phyloP scores from a whole-genome alignment of 2,113 vertebrate genomes.

The human (Homo sapiens) region DNA sequence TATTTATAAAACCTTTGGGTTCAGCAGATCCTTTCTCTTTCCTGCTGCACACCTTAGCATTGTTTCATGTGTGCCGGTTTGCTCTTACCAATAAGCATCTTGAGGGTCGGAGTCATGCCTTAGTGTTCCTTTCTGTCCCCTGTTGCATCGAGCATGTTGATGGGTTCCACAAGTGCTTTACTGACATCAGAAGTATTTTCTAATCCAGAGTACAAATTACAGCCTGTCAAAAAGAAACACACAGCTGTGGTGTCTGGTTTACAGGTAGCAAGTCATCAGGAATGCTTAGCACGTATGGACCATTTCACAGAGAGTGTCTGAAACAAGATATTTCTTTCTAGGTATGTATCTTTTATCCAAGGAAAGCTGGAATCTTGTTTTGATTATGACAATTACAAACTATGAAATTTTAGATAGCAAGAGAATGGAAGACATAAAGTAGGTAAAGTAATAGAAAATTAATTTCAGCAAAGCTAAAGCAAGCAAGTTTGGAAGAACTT shows the following conservation, averaged over 20 bases:
- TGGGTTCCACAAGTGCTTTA: background rate
- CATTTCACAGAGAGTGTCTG: background rate
- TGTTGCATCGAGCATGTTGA: background rate
- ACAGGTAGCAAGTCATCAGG: background rate
- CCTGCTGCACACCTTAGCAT: background rate
- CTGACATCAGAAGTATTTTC: background rate
- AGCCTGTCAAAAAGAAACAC: background rate
- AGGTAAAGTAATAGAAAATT: background rate
- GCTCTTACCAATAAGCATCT: background rate
- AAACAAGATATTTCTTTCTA: background rate
- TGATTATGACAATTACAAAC: background rate
- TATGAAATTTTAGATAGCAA: background rate
- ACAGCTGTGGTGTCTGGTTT: background rate
- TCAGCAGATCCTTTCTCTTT: background rate
- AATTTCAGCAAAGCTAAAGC: background rate
- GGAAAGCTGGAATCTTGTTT: background rate
- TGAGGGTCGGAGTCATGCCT: background rate
- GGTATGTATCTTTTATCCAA: background rate
- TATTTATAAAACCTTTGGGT: background rate
- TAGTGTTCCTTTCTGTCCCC: background rate
- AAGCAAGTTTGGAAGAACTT: background rate
- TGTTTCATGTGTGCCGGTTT: background rate
- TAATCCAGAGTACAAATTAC: background rate
- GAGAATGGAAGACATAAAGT: background rate
- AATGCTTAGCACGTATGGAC: background rate